Conservation (phyloP, 2,113 vertebrate genomes). For the Ranitomeya imitator region DNA sequence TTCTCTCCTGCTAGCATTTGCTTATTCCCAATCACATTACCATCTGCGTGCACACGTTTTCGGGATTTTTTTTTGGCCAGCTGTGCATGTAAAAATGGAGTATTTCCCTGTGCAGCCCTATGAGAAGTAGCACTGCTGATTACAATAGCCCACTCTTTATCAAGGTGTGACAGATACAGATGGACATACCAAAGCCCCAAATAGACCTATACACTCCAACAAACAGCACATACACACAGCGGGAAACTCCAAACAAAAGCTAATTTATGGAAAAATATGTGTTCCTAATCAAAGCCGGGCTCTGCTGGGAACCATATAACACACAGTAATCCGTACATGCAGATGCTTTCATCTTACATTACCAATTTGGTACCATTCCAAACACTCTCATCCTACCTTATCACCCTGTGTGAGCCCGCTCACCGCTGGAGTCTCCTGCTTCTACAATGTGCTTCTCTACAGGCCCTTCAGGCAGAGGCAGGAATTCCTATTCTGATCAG, state of each 20-base stretch:
- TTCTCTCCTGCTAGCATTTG: background rate
- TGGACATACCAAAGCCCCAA: slow-evolving; percentile 68
- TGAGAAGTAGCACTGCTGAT: slow-evolving; percentile 24
- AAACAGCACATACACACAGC: slow-evolving; percentile 75
- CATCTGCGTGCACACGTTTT: background rate
- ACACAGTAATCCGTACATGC: slow-evolving; percentile 70
- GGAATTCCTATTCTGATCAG: slow-evolving; percentile 15
- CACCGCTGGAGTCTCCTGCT: slow-evolving; percentile 22
- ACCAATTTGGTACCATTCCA: slow-evolving; percentile 68
- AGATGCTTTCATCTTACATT: slow-evolving; percentile 72
- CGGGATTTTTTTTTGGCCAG: slow-evolving; percentile 13
- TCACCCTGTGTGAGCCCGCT: slow-evolving; percentile 68
- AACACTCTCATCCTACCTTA: slow-evolving; percentile 73
- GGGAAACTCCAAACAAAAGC: slow-evolving; percentile 77
- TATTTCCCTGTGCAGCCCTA: background rate
- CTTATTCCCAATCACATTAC: slow-evolving; percentile 28
- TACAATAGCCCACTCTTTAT: slow-evolving; percentile 42
- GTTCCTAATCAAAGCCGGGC: slow-evolving; percentile 80
- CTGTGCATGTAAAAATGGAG: slow-evolving; percentile 10
- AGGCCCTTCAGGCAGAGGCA: slow-evolving; percentile 36
- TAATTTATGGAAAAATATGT: slow-evolving; percentile 87
- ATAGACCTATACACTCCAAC: slow-evolving; percentile 69
- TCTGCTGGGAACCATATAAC: slow-evolving; percentile 77
- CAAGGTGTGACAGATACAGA: slow-evolving; percentile 64
- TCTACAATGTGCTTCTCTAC: slow-evolving; percentile 9